Conservation (phyloP, 1,140 invertebrate species). For the Drosophila athabasca region DNA sequence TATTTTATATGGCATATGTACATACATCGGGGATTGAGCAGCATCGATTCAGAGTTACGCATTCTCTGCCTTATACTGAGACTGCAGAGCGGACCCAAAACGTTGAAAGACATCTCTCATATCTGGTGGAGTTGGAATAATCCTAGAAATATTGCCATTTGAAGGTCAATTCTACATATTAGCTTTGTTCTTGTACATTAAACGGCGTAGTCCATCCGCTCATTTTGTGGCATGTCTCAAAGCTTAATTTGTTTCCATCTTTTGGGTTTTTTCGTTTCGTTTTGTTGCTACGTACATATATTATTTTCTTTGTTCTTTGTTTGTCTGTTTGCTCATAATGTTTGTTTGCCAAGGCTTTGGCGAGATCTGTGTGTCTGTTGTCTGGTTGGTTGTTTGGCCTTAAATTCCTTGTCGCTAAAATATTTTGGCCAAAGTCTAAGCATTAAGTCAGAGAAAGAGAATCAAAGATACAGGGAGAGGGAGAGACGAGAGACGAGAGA, state of each 20-base stretch:
- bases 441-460: slow-evolving; percentile 8
- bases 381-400: slow-evolving; percentile 40
- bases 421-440: slow-evolving; percentile 45
- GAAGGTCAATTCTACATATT: neutral
- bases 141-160: no score
- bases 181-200: no score
- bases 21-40: no score
- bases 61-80: no score
- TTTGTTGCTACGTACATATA: slow-evolving; percentile 8
- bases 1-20: no score
- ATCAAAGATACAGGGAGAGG: slow-evolving; percentile 1
- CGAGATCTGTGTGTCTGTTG: slow-evolving; percentile 15
- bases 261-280: slow-evolving; percentile 5
- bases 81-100: neutral
- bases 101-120: no score
- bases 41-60: no score
- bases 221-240: neutral
- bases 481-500: neutral
- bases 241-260: slow-evolving; percentile 13
- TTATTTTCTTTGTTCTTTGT: slow-evolving; percentile 38
- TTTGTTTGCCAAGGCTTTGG: slow-evolving; percentile 59
- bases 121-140: no score
- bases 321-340: slow-evolving; percentile 71
- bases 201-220: neutral
- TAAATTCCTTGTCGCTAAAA: slow-evolving; percentile 76